A percentile compares a stretch with the other conserved stretches of the same genome.
Conservation (phyloP, 1,140 invertebrate genomes). For the Drosophila punjabiensis region DNA sequence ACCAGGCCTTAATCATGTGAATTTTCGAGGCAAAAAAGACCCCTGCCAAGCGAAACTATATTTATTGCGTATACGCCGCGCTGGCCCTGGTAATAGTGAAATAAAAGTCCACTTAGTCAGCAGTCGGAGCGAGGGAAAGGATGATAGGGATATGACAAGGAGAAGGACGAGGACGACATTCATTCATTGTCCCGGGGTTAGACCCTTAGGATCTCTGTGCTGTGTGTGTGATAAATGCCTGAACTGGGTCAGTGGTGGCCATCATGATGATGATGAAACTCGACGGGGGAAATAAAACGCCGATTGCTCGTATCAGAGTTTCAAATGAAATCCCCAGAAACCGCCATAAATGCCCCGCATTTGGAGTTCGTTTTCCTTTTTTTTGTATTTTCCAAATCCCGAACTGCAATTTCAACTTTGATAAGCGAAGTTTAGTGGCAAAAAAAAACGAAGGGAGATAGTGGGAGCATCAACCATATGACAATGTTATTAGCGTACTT, state of each 20-base stretch:
- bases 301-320: conserved; percentile 58
- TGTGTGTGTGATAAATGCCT: conserved; percentile 59
- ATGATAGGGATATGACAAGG: conserved; percentile 4
- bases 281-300: conserved; percentile 40
- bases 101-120: conserved; percentile 68
- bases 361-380: conserved; percentile 37
- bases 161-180: conserved; percentile 2
- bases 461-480: conserved; percentile 19
- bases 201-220: conserved; percentile 30
- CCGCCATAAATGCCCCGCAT: conserved; percentile 42
- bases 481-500: conserved; percentile 54
- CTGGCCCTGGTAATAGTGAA: conserved; percentile 51
- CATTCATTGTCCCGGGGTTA: conserved; percentile 28
- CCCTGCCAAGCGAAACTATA: conserved; percentile 17
- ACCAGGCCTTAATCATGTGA: conserved; percentile 26
- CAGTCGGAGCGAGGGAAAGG: neutral
- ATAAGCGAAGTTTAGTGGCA: conserved; percentile 58
- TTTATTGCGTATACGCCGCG: conserved; percentile 14
- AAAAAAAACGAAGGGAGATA: conserved; percentile 1
- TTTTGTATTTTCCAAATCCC: conserved; percentile 23
- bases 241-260: conserved; percentile 63
- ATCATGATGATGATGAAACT: conserved; percentile 47
- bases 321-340: conserved; percentile 31
- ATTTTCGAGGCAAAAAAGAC: conserved; percentile 11
- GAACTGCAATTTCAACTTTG: conserved; percentile 70